Percentiles rank a stretch among this genome's conserved stretches.
These are phyloP conservation scores for Liolophura sinensis DNA, from an alignment of 1,140 invertebrate species.

Conservation along the genomic window DNA sequence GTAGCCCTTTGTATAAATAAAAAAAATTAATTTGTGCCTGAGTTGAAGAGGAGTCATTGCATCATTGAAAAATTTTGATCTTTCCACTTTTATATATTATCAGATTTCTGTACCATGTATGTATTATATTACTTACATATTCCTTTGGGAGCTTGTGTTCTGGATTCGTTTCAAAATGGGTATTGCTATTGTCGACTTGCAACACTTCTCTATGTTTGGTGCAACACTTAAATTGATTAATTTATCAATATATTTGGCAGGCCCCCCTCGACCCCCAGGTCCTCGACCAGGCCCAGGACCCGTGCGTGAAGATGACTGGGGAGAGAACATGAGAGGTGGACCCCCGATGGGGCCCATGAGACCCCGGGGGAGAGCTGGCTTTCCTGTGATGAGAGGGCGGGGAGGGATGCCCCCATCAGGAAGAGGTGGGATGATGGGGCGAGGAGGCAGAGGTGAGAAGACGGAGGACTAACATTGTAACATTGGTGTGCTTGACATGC, in stretches of 20 bases:
- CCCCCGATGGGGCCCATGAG: slow-evolving; percentile 4
- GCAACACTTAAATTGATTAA: neutral
- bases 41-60: no score
- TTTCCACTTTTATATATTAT: no score
- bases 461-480: neutral
- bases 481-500: no score
- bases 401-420: slow-evolving; percentile 15
- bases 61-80: no score
- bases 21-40: no score
- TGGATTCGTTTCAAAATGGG: neutral
- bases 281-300: slow-evolving; percentile 1
- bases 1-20: no score
- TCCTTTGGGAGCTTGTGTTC: no score
- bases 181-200: no score
- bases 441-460: slow-evolving; percentile 3
- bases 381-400: slow-evolving; percentile 19
- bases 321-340: slow-evolving; percentile 26
- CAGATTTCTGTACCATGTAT: no score
- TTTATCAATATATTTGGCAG: neutral
- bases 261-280: neutral
- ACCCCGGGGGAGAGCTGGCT: slow-evolving; percentile 14
- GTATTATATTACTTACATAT: no score
- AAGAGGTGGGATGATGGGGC: slow-evolving; percentile 11
- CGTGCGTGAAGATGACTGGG: slow-evolving; percentile 15
- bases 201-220: neutral